Percentiles rank a stretch among this genome's conserved stretches.
Conservation (phyloP, 2,797 vertebrate genomes). For the Eupleurogrammus muticus region DNA sequence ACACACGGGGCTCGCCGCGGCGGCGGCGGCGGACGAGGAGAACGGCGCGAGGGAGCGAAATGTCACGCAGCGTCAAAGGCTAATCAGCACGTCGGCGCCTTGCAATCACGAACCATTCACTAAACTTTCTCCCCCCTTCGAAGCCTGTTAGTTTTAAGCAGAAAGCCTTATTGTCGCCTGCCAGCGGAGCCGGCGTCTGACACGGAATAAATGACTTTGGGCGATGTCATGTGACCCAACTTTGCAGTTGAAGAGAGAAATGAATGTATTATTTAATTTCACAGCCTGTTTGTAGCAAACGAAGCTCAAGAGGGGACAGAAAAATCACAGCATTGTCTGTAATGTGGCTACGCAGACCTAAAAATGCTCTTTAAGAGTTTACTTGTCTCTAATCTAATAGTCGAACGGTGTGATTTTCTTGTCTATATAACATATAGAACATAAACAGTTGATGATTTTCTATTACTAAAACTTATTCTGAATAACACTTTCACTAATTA, state of each 20-base stretch:
- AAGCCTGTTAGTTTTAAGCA: conserved; percentile 47
- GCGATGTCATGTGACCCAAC: conserved; percentile 7
- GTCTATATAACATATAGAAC: no score
- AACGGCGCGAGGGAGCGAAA: conserved; percentile 45
- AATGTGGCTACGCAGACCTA: background rate
- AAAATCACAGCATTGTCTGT: background rate
- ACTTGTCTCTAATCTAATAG: background rate
- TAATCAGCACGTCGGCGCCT: conserved; percentile 71
- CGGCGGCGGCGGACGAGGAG: conserved; percentile 20
- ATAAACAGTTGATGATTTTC: no score
- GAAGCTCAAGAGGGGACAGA: background rate
- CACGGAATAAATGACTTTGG: conserved; percentile 42
- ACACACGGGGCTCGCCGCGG: conserved; percentile 6
- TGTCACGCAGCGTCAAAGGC: conserved; percentile 61
- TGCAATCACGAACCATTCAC: conserved; percentile 83
- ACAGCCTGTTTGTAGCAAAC: background rate
- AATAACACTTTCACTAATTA: no score
- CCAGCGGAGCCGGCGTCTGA: conserved; percentile 56
- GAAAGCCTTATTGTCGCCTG: conserved; percentile 45
- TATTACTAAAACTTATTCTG: no score
- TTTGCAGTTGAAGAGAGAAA: background rate
- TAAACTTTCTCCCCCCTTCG: conserved; percentile 25
- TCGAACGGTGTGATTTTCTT: background rate
- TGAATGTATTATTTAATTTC: background rate
- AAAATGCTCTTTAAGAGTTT: background rate